Evolutionary conservation across 2,888 invertebrate species (phyloP), one percentile per base, ranked within the genome.

Genomic region (Gymnocheta viridis): DNA sequence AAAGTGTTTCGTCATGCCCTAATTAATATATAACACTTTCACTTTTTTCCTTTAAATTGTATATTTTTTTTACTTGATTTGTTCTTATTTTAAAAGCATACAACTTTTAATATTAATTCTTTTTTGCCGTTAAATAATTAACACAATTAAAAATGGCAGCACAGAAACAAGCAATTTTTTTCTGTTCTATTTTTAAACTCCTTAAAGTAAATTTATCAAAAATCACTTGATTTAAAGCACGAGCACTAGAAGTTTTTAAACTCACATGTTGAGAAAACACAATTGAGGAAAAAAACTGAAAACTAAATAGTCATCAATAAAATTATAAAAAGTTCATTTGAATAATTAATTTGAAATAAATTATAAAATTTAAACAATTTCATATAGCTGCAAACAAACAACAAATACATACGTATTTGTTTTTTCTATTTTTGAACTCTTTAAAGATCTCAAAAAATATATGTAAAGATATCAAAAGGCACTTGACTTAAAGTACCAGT

Each of bases 61-160:
- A 10, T 44, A 3, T 19, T n/a, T 17, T 32, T 19, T 29, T 56
- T 2, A 5, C 4, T 22, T 10, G 14, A 2, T 44, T 41, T n/a
- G 10, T 27, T 64, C 14, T 27, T 17, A 12, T n/a, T 29, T 29
- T 14, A 24, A 62, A 60, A 60, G 6, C 24, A 60, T 38, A 60
- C 38, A 38, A 62, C 24, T 27, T 62, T 62, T 19, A 9, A 22
- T 62, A 41, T 41, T 62, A 7, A 22, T 60, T 38, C 22, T 22
- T 22, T 60, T 19, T 24, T 41, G 27, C 14, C 9, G 4, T n/a
- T 41, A 62, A 41, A 41, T 62, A 22, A 62, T 38, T 62, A 10
- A 62, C 24, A 22, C 9, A 62, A 62, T 24, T 62, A 24, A 12
- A 62, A 62, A 62, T 24, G n/a, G n/a, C n/a, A n/a, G n/a, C n/a